Conservation (phyloP, 2,888 invertebrate species). For the Lumbricus terrestris region DNA sequence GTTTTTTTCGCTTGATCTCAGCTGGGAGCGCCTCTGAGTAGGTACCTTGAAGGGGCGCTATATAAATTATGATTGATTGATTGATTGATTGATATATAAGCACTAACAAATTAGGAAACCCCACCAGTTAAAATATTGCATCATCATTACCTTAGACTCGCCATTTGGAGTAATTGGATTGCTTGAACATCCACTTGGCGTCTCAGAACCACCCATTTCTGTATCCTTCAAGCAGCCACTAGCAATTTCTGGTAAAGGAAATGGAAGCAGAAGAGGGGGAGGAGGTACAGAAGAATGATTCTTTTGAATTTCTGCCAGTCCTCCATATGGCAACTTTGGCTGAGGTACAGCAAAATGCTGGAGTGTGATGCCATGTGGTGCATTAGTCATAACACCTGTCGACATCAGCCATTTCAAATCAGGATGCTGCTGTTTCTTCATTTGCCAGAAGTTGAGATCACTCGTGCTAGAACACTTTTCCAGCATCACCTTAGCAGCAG, state of each 20-base stretch:
- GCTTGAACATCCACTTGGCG: conserved; percentile 5
- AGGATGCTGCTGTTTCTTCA: background rate
- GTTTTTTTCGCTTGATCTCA: too few species aligned
- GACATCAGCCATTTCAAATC: background rate
- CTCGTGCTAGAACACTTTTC: conserved; percentile 9
- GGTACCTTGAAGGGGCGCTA: too few species aligned
- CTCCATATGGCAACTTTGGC: background rate
- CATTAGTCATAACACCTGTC: background rate
- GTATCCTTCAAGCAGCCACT: background rate
- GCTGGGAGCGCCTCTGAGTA: too few species aligned
- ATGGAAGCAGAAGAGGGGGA: background rate
- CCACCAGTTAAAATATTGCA: background rate
- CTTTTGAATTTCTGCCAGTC: background rate
- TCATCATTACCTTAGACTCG: background rate
- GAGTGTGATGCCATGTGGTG: background rate
- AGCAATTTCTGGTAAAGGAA: background rate
- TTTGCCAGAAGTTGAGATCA: background rate
- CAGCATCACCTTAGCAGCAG: conserved; percentile 12
- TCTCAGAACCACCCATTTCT: background rate
- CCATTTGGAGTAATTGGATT: background rate
- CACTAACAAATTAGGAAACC: background rate
- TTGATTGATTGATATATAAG: too few species aligned
- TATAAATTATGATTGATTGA: too few species aligned
- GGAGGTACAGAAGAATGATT: background rate
- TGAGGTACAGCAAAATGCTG: background rate